Conservation (phyloP, 1,140 invertebrate genomes). For the Gonioctena quinquepunctata region DNA sequence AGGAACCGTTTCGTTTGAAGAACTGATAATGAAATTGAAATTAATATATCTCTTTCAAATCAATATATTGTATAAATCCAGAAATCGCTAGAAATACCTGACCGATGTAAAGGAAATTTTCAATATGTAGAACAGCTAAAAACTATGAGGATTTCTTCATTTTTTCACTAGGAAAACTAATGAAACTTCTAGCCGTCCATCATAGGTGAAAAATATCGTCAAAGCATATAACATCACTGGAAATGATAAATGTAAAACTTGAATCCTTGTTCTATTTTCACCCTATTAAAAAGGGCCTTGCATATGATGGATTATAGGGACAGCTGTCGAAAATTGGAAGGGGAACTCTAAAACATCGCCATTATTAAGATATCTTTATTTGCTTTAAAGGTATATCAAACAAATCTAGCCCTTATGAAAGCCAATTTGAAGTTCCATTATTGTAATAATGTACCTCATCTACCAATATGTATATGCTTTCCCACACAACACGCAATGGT, state of each 20-base stretch:
- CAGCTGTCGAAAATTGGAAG: conserved; percentile 20
- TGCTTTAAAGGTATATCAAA: not conserved
- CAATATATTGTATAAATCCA: too few relatives aligned
- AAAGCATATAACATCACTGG: not conserved
- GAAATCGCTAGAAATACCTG: too few relatives aligned
- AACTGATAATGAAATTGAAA: too few relatives aligned
- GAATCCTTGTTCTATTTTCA: conserved; percentile 13
- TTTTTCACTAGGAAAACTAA: too few relatives aligned
- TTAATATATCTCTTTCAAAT: too few relatives aligned
- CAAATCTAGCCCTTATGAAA: not conserved
- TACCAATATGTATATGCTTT: not conserved
- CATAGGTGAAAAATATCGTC: not conserved
- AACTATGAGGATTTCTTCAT: too few relatives aligned
- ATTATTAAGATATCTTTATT: conserved; percentile 24
- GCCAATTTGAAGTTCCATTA: not conserved
- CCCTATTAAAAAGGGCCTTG: conserved; percentile 17
- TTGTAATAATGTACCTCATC: not conserved
- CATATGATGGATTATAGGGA: conserved; percentile 21
- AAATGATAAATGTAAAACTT: conserved; percentile 18
- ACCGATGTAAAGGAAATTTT: too few relatives aligned
- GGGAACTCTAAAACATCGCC: conserved; percentile 16
- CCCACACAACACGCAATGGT: not conserved
- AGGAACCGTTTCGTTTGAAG: too few relatives aligned
- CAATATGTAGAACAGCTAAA: too few relatives aligned
- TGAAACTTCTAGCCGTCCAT: not conserved